Evolutionary conservation across 64 coral and sea anemone species (phyloP), one percentile per base, ranked within the genome.

Genomic region (Montipora capricornis): DNA sequence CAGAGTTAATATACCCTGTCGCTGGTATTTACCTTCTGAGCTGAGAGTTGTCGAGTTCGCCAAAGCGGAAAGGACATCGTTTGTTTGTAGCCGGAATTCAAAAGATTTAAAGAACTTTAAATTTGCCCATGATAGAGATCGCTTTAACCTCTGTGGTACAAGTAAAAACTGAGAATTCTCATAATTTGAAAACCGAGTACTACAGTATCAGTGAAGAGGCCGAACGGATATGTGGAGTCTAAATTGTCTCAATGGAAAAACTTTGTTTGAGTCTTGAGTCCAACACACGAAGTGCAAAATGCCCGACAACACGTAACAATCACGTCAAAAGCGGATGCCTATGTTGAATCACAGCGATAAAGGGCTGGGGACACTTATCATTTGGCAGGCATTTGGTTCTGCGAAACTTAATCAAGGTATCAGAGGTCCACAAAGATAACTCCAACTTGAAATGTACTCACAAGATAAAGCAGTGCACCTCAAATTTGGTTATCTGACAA

Each of bases 401-500:
- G 82, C 8, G 66, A 85, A 71, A 73, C 82, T 86, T 86, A 86
- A 86, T 86, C 82, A 71, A 15, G 45, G 45, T 86, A 86, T 86
- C 82, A 67, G 82, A 62, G 64, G 44, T 50, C 7, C 67, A 86
- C 82, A 86, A 50, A 86, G 82, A 86, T 86, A 86, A 86, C 66
- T 86, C 45, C 82, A 73, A 71, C 82, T 86, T 86, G 82, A 86
- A 86, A 48, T 71, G 82, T 19, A 71, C 66, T 86, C 44, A n/a
- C 45, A 20, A 86, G 82, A 86, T 86, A 86, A 86, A 86, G 16
- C 82, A 5, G 47, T 86, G 67, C 82, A 49, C 71, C 47, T 50
- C 82, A 73, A 86, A 86, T 86, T 86, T 86, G 62, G 64, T 86
- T 86, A 86, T 86, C 82, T 70, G 26, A 46, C 64, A 45, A 86